Evolutionary conservation across 2,113 vertebrate species (phyloP), one percentile per base, ranked within the genome.

Genomic region (Labeo catla): DNA sequence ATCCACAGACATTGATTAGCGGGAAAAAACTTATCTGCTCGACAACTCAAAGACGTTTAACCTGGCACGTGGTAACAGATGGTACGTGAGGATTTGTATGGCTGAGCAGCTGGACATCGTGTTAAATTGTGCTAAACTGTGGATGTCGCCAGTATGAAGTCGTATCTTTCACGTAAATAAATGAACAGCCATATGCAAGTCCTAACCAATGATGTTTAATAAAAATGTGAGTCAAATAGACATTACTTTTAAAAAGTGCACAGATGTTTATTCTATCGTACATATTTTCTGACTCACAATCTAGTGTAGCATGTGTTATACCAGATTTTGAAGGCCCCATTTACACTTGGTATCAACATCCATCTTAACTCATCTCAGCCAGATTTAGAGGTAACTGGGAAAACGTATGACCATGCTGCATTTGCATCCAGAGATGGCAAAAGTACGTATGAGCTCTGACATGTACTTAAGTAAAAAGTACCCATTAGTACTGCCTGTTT

Each of bases 31-130:
- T 68, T 87, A 86, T 81, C 85, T 77, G 85, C 73, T 83, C 36
- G 77, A 91, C 82, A 80, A 15, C 21, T 80, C 83, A 83, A 88
- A 81, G 90, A 57, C 47, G 5, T 86, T 90, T 89, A 88, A 87
- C 81, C 65, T 76, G 39, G 84, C 66, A 57, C 45, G 70, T 79
- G 82, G 85, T 89, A 92, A 81, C 92, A 93, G 93, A 93, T 93
- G 92, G 92, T 87, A 54, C 81, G 59, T 88, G 86, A 88, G 89
- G 90, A 91, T 92, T 93, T 88, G 81, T 86, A 61, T 47, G 16
- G 76, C 87, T 73, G 86, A 90, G 88, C 92, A 93, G 89, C 89
- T 91, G 91, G 90, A 76, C 90, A 91, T 93, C 90, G 86, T 87
- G 87, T 92, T 87, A 43, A 88, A 90, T 92, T 91, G 90, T 89